phyloP scores from a whole-genome alignment of 2,888 invertebrate species.

The Liposcelis brunnea region DNA sequence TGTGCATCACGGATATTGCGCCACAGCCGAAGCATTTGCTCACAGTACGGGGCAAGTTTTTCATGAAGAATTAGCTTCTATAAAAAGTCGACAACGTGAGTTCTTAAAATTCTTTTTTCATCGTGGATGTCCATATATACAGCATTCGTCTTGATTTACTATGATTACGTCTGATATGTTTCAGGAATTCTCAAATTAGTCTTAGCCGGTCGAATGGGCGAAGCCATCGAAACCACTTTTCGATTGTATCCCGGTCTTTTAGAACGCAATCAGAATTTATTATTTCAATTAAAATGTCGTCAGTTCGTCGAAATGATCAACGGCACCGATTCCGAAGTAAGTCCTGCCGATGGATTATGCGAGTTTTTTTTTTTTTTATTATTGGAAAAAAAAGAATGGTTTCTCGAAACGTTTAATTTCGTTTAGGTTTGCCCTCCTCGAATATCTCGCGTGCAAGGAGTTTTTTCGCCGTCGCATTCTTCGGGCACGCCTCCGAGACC shows the following conservation, averaged over 20 bases:
- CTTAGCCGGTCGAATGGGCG: slow-evolving; percentile 82
- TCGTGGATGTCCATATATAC: no score
- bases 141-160: no score
- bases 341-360: no score
- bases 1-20: slow-evolving; percentile 94
- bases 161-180: no score
- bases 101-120: no score
- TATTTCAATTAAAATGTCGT: slow-evolving; percentile 91
- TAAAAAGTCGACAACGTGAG: slow-evolving; percentile 91
- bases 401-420: slow-evolving; percentile 23
- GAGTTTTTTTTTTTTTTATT: no score
- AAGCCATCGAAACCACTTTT: slow-evolving; percentile 81
- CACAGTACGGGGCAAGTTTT: slow-evolving; percentile 77
- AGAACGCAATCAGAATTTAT: slow-evolving; percentile 74
- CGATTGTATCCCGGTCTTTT: slow-evolving; percentile 84
- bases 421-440: slow-evolving; percentile 20
- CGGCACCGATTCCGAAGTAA: slow-evolving; percentile 63
- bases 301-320: slow-evolving; percentile 99
- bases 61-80: slow-evolving; percentile 81
- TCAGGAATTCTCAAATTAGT: slow-evolving; percentile 85
- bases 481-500: slow-evolving; percentile 19
- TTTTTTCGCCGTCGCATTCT: slow-evolving; percentile 20
- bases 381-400: no score
- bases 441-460: slow-evolving; percentile 25
- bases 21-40: slow-evolving; percentile 89